phyloP scores from a whole-genome alignment of 2,113 vertebrate species.

The Mastomys natalensis region DNA sequence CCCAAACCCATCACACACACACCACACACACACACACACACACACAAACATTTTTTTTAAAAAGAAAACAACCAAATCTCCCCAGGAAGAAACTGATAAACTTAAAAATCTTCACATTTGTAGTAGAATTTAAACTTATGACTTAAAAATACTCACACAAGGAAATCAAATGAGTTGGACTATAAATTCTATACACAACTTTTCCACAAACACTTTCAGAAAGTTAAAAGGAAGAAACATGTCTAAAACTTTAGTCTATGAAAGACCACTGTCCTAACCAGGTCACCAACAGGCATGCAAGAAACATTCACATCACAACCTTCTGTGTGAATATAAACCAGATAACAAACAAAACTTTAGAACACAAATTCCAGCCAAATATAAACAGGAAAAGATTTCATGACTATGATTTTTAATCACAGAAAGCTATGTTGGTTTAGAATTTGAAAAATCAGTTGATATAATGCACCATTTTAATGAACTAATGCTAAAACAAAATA shows the following conservation, averaged over 20 bases:
- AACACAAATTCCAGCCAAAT: neutral
- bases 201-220: neutral
- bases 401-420: neutral
- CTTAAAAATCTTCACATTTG: neutral
- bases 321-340: neutral
- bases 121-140: neutral
- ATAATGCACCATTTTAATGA: neutral
- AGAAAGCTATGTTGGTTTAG: neutral
- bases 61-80: neutral
- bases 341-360: neutral
- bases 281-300: neutral
- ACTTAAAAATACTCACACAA: neutral
- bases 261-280: neutral
- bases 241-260: neutral
- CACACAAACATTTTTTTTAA: no score
- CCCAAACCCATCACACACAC: neutral
- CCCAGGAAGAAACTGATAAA: neutral
- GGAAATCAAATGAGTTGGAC: neutral
- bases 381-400: neutral
- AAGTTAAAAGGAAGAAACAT: neutral
- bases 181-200: neutral
- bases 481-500: neutral
- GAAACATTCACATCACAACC: neutral
- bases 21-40: neutral
- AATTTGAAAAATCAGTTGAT: neutral